These are phyloP conservation scores for Myiopsitta monachus DNA, from an alignment of 2,113 vertebrate genomes.

Conservation along the genomic window DNA sequence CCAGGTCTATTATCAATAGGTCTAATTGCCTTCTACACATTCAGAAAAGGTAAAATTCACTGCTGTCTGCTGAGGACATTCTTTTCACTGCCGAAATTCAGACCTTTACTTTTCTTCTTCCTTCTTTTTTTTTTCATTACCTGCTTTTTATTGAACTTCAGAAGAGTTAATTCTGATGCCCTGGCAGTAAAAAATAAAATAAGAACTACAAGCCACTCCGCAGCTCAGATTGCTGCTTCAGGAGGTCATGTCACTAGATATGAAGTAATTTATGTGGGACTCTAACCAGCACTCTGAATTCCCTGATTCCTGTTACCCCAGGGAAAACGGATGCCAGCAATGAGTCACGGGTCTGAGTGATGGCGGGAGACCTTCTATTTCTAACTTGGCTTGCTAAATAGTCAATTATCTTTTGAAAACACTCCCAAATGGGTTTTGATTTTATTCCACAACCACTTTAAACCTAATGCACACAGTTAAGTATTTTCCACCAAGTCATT, in stretches of 20 bases:
- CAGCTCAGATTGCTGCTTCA: constrained; percentile 5
- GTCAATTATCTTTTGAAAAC: not conserved
- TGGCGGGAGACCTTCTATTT: not conserved
- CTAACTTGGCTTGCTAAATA: not conserved
- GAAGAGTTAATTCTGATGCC: not conserved
- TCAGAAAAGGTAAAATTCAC: not conserved
- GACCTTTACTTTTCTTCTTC: not conserved
- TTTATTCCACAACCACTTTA: not conserved
- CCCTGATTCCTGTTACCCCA: not conserved
- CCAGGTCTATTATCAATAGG: not conserved
- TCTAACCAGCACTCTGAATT: constrained; percentile 9
- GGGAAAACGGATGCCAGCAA: not conserved
- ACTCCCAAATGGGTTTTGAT: not conserved
- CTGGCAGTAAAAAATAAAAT: not conserved
- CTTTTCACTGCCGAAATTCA: not conserved
- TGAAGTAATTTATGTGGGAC: not conserved
- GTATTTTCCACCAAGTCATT: not conserved
- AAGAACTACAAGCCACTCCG: not conserved
- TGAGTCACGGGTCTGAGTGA: not conserved
- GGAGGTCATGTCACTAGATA: not conserved
- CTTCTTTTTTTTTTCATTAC: not conserved
- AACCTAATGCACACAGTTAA: not conserved
- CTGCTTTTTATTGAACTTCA: not conserved
- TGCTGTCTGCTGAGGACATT: not conserved
- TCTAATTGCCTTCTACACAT: not conserved